Percentiles rank a stretch among this genome's conserved stretches.
These are phyloP conservation scores for Gallinago stenura DNA, from an alignment of 2,797 vertebrate genomes.

Conservation along the genomic window DNA sequence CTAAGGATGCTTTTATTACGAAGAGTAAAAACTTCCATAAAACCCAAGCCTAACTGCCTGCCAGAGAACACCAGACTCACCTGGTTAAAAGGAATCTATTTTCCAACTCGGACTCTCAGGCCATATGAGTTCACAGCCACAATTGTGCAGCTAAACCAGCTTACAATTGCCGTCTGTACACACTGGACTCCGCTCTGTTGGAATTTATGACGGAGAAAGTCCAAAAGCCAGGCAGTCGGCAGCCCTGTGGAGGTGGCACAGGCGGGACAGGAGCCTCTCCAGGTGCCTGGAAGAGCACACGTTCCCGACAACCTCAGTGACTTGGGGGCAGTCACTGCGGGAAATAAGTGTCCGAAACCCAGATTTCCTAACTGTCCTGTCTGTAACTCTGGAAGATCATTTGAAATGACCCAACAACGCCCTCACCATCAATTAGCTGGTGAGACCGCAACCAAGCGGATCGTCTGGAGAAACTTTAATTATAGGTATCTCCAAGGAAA, in stretches of 20 bases:
- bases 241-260: not conserved
- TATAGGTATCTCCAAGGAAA: not conserved
- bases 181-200: not conserved
- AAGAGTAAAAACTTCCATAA: not conserved
- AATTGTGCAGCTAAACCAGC: not conserved
- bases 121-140: not conserved
- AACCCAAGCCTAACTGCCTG: not conserved
- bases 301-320: not conserved
- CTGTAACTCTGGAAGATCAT: not conserved
- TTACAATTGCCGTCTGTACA: not conserved
- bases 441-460: not conserved
- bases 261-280: not conserved
- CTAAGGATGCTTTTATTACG: not conserved
- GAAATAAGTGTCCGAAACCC: not conserved
- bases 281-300: not conserved
- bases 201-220: not conserved
- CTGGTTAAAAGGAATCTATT: not conserved
- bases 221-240: not conserved
- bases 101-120: not conserved
- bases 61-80: not conserved
- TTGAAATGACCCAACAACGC: not conserved
- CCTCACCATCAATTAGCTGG: not conserved
- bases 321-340: not conserved
- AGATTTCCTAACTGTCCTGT: not conserved
- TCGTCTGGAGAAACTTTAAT: not conserved